Percentiles rank a stretch among this genome's conserved stretches.
phyloP scores from a whole-genome alignment of 2,888 invertebrate genomes.

The Eupithecia vulgata region DNA sequence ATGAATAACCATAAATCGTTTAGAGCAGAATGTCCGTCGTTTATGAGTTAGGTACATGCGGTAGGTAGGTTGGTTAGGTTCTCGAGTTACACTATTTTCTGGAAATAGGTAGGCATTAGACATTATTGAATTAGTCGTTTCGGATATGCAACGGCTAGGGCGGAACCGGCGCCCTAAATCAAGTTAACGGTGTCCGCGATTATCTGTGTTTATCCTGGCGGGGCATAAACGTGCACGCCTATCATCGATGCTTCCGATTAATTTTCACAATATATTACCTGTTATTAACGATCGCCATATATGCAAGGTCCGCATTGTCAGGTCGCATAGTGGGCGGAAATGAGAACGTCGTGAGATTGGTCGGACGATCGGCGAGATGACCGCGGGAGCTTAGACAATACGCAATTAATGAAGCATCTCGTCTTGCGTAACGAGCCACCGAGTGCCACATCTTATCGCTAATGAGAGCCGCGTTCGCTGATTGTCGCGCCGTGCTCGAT shows the following conservation, averaged over 20 bases:
- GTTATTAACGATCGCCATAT: slow-evolving; percentile 61
- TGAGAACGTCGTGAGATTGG: slow-evolving; percentile 63
- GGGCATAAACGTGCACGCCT: slow-evolving; percentile 62
- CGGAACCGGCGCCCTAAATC: slow-evolving; percentile 65
- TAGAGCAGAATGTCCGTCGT: slow-evolving; percentile 1
- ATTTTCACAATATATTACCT: slow-evolving; percentile 60
- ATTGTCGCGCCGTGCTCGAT: slow-evolving; percentile 60
- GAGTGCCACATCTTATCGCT: slow-evolving; percentile 68
- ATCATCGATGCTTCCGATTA: slow-evolving; percentile 74
- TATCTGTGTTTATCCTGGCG: slow-evolving; percentile 73
- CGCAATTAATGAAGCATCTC: slow-evolving; percentile 74
- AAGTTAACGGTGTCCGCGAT: slow-evolving; percentile 65
- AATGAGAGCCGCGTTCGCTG: slow-evolving; percentile 65
- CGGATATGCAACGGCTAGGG: slow-evolving; percentile 45
- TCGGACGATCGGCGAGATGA: slow-evolving; percentile 64
- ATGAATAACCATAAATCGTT: slow-evolving; percentile 42
- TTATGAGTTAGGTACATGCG: not conserved
- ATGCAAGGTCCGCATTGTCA: slow-evolving; percentile 49
- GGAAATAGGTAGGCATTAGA: not conserved
- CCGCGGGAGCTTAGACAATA: slow-evolving; percentile 67
- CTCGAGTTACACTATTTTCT: not conserved
- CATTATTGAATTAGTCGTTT: slow-evolving; percentile 11
- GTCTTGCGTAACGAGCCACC: slow-evolving; percentile 67
- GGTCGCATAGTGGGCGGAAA: slow-evolving; percentile 56
- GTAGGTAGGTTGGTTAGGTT: no score